phyloP scores from a whole-genome alignment of 2,888 invertebrate species.

The Strigamia transsilvanica region DNA sequence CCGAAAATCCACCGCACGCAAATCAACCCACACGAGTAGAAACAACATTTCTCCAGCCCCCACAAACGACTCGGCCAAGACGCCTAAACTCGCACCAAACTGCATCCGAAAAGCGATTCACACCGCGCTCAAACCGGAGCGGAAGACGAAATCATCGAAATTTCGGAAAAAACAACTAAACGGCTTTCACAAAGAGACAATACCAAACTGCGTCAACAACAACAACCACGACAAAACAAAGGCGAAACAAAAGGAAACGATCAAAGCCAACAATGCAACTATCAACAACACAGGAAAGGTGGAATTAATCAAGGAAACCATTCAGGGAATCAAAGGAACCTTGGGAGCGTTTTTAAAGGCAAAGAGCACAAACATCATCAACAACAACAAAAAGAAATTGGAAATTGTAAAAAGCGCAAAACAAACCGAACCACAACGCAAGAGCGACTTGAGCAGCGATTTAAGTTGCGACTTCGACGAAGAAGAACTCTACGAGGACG shows the following conservation, averaged over 20 bases:
- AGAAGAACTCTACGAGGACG: neutral
- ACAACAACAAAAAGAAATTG: neutral
- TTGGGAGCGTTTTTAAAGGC: conserved; percentile 42
- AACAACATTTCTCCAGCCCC: neutral
- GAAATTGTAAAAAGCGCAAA: neutral
- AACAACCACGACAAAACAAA: neutral
- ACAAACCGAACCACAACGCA: neutral
- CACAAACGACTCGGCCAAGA: neutral
- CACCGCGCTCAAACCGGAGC: no score
- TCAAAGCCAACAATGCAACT: neutral
- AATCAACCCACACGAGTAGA: neutral
- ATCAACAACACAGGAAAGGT: neutral
- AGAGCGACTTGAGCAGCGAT: no score
- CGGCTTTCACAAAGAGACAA: neutral
- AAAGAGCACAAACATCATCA: neutral
- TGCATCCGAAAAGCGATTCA: no score
- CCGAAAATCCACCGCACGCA: neutral
- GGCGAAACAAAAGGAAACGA: neutral
- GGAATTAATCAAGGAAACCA: conserved; percentile 41
- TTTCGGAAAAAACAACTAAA: neutral
- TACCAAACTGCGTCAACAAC: neutral
- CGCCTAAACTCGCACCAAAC: no score
- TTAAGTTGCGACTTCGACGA: neutral
- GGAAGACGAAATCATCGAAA: no score
- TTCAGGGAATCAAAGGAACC: conserved; percentile 29